phyloP scores from a whole-genome alignment of 23 tunicate genomes.

The Trididemnum nubilum region DNA sequence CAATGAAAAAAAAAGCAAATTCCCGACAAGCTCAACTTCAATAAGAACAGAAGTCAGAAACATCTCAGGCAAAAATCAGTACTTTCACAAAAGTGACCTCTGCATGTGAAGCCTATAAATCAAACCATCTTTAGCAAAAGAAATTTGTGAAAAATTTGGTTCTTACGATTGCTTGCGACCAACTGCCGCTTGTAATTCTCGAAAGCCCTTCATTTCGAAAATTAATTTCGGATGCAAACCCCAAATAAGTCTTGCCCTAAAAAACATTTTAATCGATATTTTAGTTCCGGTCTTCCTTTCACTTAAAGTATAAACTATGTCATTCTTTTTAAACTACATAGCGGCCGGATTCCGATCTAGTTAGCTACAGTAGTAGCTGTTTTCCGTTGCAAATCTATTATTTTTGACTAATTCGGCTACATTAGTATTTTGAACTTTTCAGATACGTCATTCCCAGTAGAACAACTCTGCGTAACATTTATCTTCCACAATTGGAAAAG shows the following conservation, averaged over 20 bases:
- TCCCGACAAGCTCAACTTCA: neutral
- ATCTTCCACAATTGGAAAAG: constrained; percentile 7
- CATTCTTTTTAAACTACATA: too few species aligned
- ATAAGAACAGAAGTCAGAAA: neutral
- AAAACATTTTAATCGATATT: too few species aligned
- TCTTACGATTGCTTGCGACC: constrained; percentile 19
- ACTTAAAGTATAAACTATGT: too few species aligned
- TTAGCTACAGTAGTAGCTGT: too few species aligned
- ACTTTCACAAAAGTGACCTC: neutral
- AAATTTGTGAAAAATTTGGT: constrained; percentile 1
- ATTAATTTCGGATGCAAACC: constrained; percentile 20
- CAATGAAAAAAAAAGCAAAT: constrained; percentile 10
- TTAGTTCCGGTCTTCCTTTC: too few species aligned
- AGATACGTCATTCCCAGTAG: constrained; percentile 3
- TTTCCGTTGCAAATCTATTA: too few species aligned
- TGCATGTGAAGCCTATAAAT: neutral
- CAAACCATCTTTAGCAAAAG: neutral
- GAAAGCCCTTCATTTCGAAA: constrained; percentile 18
- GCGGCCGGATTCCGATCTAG: too few species aligned
- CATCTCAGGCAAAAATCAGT: neutral
- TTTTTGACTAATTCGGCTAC: neutral
- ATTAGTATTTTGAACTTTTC: neutral
- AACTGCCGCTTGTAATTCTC: constrained; percentile 13
- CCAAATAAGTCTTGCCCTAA: constrained; percentile 4
- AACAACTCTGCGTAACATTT: constrained; percentile 10